Evolutionary conservation across 2,797 vertebrate genomes (phyloP).

Genomic region (Channa striata): DNA sequence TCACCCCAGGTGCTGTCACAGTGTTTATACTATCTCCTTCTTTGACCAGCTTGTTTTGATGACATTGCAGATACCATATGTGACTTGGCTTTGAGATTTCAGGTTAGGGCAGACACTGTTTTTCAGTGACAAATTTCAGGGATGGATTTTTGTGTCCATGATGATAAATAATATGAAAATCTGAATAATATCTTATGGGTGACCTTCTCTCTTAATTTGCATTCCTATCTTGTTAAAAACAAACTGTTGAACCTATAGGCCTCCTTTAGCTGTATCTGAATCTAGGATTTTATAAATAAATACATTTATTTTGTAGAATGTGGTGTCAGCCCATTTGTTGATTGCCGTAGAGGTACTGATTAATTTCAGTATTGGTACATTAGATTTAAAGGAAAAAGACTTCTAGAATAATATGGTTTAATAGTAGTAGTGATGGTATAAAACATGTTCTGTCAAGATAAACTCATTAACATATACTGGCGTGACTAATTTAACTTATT

Average conservation of each 20-base stretch:
- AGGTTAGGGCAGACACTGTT: background rate
- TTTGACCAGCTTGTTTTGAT: slow-evolving; percentile 53
- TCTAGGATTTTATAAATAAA: slow-evolving; percentile 25
- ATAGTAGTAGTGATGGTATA: no score
- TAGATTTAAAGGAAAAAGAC: no score
- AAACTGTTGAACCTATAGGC: background rate
- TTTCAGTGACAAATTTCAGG: slow-evolving; percentile 5
- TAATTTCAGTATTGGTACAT: no score
- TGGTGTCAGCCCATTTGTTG: no score
- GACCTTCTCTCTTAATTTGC: slow-evolving; percentile 7
- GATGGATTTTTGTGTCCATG: slow-evolving; percentile 37
- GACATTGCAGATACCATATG: slow-evolving; percentile 53
- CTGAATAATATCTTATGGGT: slow-evolving; percentile 3
- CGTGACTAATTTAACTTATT: no score
- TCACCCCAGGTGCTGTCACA: slow-evolving; percentile 32
- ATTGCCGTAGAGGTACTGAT: no score
- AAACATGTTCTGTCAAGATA: no score
- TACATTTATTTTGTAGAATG: no score
- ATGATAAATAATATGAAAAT: slow-evolving; percentile 30
- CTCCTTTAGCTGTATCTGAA: background rate
- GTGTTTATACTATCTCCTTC: slow-evolving; percentile 43
- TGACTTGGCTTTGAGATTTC: slow-evolving; percentile 10
- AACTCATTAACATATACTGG: no score
- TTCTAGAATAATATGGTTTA: no score
- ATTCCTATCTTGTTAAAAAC: background rate